phyloP scores from a whole-genome alignment of 1,140 invertebrate genomes.

The Pseudobourletiella spinata region DNA sequence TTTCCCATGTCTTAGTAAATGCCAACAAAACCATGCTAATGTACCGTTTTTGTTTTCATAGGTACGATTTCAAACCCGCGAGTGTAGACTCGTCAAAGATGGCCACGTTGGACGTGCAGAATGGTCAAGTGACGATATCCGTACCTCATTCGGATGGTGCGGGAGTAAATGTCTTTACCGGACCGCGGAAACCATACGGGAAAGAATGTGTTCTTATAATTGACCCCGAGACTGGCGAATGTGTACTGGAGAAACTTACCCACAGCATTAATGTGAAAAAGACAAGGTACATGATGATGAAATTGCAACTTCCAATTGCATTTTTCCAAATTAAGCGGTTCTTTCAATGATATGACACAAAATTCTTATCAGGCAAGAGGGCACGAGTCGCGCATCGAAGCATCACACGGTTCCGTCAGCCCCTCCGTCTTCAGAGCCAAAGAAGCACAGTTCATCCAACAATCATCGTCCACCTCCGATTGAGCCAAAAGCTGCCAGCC shows the following conservation, averaged over 20 bases:
- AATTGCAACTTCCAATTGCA: slow-evolving; percentile 18
- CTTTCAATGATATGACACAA: neutral
- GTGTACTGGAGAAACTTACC: slow-evolving; percentile 81
- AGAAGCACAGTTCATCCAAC: too few species aligned
- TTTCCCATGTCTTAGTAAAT: neutral
- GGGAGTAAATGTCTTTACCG: slow-evolving; percentile 86
- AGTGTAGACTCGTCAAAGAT: slow-evolving; percentile 86
- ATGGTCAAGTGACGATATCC: slow-evolving; percentile 77
- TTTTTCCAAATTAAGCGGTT: neutral
- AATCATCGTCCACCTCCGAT: slow-evolving; percentile 2
- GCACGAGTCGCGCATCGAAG: slow-evolving; percentile 7
- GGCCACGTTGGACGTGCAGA: slow-evolving; percentile 76
- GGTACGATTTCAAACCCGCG: slow-evolving; percentile 93
- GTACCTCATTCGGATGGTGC: slow-evolving; percentile 86
- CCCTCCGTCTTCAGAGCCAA: slow-evolving; percentile 5
- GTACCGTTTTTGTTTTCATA: too few species aligned
- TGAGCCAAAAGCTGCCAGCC: neutral
- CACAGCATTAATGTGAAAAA: slow-evolving; percentile 91
- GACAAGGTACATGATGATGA: slow-evolving; percentile 58
- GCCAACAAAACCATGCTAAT: neutral
- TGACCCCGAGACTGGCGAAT: slow-evolving; percentile 79
- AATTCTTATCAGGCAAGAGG: slow-evolving; percentile 21
- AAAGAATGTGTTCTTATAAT: slow-evolving; percentile 94
- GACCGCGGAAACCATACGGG: slow-evolving; percentile 75
- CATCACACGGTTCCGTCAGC: neutral